Conservation (phyloP, 2,888 invertebrate species). For the Metalampra italica region DNA sequence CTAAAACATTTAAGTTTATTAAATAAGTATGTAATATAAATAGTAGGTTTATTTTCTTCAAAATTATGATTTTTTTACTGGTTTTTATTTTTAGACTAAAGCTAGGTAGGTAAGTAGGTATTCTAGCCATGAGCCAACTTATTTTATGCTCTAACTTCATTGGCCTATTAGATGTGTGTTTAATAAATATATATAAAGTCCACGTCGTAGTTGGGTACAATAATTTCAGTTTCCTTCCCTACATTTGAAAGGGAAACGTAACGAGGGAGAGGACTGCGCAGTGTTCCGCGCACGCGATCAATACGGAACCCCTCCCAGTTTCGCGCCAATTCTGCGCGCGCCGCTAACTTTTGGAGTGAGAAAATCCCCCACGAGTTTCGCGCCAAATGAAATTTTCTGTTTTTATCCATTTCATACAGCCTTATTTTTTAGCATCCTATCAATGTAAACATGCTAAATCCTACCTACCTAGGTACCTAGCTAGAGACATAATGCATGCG, state of each 20-base stretch:
- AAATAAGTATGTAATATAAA: too few relatives aligned
- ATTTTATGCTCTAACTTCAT: too few relatives aligned
- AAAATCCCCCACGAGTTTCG: constrained; percentile 28
- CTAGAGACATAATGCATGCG: too few relatives aligned
- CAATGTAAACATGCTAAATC: too few relatives aligned
- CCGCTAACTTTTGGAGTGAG: constrained; percentile 31
- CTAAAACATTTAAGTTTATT: too few relatives aligned
- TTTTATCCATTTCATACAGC: not conserved
- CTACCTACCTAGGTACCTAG: too few relatives aligned
- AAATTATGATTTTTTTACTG: too few relatives aligned
- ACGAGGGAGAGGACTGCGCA: constrained; percentile 40
- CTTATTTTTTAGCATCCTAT: constrained; percentile 2
- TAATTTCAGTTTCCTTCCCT: constrained; percentile 47
- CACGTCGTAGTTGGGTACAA: constrained; percentile 17
- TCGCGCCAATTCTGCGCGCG: constrained; percentile 49
- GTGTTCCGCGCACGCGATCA: constrained; percentile 54
- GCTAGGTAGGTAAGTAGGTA: too few relatives aligned
- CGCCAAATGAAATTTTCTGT: constrained; percentile 38
- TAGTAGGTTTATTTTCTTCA: too few relatives aligned
- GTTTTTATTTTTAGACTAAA: too few relatives aligned
- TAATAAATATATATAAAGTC: constrained; percentile 28
- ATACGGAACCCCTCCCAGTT: constrained; percentile 57
- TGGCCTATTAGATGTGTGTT: not conserved
- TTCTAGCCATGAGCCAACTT: too few relatives aligned
- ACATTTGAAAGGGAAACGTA: constrained; percentile 38